phyloP scores from a whole-genome alignment of 2,113 vertebrate species.

The Microtus pennsylvanicus region DNA sequence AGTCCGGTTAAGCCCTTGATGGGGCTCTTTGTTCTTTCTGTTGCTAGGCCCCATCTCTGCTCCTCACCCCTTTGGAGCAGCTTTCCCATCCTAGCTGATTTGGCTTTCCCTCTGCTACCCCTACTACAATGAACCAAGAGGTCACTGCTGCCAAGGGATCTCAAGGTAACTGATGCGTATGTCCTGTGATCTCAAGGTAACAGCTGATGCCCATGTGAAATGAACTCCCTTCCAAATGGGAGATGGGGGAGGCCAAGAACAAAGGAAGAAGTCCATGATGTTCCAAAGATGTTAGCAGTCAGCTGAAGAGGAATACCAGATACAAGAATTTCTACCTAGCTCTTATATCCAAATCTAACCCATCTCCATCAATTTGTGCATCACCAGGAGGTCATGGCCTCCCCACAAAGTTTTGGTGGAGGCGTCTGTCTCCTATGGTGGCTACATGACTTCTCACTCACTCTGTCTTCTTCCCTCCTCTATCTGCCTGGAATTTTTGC shows the following conservation, averaged over 20 bases:
- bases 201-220: neutral
- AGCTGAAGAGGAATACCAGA: neutral
- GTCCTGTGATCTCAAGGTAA: neutral
- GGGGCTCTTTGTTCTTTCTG: too few species aligned
- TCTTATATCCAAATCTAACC: too few species aligned
- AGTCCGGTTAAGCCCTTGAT: neutral
- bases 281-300: neutral
- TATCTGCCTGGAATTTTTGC: too few species aligned
- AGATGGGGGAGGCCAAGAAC: neutral
- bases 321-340: too few species aligned
- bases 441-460: too few species aligned
- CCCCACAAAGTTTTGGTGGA: too few species aligned
- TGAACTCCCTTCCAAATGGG: neutral
- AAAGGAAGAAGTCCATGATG: neutral
- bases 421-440: too few species aligned
- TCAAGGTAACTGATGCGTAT: neutral
- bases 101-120: neutral
- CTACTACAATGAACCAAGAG: too few species aligned
- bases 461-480: too few species aligned
- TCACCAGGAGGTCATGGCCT: too few species aligned
- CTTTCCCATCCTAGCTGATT: neutral
- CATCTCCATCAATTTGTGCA: too few species aligned
- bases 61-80: neutral
- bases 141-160: neutral
- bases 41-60: neutral